A percentile compares a stretch with the other conserved stretches of the same genome.
Evolutionary conservation across 2,113 vertebrate species (phyloP).

Genomic region (Prunella fulvescens): DNA sequence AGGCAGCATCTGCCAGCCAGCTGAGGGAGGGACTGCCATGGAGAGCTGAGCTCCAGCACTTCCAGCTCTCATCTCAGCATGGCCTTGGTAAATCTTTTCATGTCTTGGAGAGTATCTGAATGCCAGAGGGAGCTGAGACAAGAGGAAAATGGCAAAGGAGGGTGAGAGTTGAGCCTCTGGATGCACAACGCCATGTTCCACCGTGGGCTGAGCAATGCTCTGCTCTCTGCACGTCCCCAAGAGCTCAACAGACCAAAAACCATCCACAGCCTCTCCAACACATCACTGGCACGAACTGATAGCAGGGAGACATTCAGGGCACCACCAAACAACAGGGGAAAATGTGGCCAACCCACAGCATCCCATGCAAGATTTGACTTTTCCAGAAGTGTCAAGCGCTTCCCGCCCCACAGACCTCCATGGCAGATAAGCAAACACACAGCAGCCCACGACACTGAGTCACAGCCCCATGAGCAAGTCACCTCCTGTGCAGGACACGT

Average conservation of each 20-base stretch:
- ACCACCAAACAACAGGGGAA: not conserved
- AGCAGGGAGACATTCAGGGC: not conserved
- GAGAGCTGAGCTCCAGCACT: not conserved
- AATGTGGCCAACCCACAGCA: not conserved
- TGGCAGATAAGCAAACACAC: not conserved
- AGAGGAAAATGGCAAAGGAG: not conserved
- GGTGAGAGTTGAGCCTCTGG: rapidly evolving
- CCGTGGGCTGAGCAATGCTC: rapidly evolving
- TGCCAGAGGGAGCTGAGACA: not conserved
- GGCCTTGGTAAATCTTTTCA: not conserved
- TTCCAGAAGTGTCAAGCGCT: not conserved
- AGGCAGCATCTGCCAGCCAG: rapidly evolving
- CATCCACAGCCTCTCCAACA: not conserved
- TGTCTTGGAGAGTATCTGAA: not conserved
- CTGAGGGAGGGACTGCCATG: not conserved
- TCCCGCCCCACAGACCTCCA: not conserved
- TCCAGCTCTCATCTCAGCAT: not conserved
- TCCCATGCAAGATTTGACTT: rapidly evolving
- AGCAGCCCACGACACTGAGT: not conserved
- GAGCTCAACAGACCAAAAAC: not conserved
- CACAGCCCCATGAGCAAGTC: not conserved
- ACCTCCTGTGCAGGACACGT: not conserved
- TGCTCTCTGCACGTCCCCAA: rapidly evolving
- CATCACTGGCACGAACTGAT: not conserved
- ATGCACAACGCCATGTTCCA: rapidly evolving